Percentiles rank a stretch among this genome's conserved stretches.
phyloP scores from a whole-genome alignment of 1,140 invertebrate species.

The Megalopta genalis region DNA sequence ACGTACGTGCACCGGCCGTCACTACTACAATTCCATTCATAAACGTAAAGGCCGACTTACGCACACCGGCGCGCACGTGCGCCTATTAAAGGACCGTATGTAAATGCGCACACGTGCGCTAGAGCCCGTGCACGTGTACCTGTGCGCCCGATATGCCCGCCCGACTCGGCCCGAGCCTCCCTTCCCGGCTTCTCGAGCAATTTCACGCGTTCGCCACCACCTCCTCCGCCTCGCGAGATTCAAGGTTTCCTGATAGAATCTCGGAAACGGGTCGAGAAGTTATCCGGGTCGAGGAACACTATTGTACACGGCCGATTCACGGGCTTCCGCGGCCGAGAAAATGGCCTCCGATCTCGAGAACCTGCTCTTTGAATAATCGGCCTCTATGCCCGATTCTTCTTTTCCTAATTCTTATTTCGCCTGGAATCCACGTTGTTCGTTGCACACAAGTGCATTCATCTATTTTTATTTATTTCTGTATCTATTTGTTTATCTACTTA shows the following conservation, averaged over 20 bases:
- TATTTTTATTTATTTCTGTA: too few species aligned
- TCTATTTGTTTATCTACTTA: too few species aligned
- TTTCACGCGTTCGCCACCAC: background rate
- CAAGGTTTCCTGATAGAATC: background rate
- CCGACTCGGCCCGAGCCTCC: too few species aligned
- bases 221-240: too few species aligned
- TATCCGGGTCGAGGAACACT: too few species aligned
- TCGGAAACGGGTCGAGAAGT: background rate
- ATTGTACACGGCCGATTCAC: background rate
- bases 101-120: slow-evolving; percentile 46
- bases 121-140: slow-evolving; percentile 21
- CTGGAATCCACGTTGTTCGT: too few species aligned
- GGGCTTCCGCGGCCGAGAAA: too few species aligned
- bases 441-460: too few species aligned
- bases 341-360: too few species aligned
- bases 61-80: slow-evolving; percentile 19
- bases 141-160: background rate
- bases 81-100: slow-evolving; percentile 50
- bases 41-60: slow-evolving; percentile 47
- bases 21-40: slow-evolving; percentile 63
- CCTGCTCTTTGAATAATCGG: too few species aligned
- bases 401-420: too few species aligned
- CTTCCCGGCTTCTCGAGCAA: background rate
- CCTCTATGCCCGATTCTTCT: too few species aligned
- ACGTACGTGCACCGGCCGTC: slow-evolving; percentile 44